Evolutionary conservation across 2,113 vertebrate genomes (phyloP).

Genomic region (Channa maculata): DNA sequence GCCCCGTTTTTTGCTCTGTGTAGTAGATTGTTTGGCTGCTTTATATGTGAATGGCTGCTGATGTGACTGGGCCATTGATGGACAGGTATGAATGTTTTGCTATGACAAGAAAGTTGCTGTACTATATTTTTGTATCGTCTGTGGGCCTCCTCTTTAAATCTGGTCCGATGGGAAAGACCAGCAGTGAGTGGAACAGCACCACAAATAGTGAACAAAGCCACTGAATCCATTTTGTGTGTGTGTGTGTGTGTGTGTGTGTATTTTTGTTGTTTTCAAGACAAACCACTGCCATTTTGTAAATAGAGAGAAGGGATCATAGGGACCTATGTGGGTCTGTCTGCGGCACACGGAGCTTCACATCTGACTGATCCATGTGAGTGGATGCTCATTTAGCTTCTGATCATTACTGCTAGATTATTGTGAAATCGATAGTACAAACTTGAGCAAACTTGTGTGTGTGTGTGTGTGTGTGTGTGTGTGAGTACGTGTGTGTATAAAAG

Average conservation of each 20-base stretch:
- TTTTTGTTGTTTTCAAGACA: constrained; percentile 1
- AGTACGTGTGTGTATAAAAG: constrained; percentile 24
- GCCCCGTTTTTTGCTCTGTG: constrained; percentile 29
- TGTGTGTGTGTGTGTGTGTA: no score
- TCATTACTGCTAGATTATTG: constrained; percentile 9
- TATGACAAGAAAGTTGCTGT: constrained; percentile 73
- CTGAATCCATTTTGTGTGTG: constrained; percentile 3
- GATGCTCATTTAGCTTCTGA: constrained; percentile 9
- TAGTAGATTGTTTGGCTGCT: constrained; percentile 14
- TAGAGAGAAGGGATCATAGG: constrained; percentile 11
- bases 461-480: constrained; percentile 1
- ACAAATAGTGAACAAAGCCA: constrained; percentile 27
- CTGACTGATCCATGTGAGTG: constrained; percentile 5
- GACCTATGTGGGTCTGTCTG: constrained; percentile 7
- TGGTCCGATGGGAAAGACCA: constrained; percentile 13
- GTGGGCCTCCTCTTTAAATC: constrained; percentile 46
- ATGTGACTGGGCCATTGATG: constrained; percentile 51
- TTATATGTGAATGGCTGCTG: constrained; percentile 56
- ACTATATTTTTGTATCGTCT: constrained; percentile 75
- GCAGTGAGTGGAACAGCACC: not conserved
- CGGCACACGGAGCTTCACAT: not conserved
- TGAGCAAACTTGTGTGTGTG: constrained; percentile 24
- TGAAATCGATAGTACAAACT: constrained; percentile 5
- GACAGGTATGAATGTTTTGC: constrained; percentile 80
- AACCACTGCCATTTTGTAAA: constrained; percentile 71